Evolutionary conservation across 2,113 vertebrate genomes (phyloP).

Genomic region (Bothrops jararaca): DNA sequence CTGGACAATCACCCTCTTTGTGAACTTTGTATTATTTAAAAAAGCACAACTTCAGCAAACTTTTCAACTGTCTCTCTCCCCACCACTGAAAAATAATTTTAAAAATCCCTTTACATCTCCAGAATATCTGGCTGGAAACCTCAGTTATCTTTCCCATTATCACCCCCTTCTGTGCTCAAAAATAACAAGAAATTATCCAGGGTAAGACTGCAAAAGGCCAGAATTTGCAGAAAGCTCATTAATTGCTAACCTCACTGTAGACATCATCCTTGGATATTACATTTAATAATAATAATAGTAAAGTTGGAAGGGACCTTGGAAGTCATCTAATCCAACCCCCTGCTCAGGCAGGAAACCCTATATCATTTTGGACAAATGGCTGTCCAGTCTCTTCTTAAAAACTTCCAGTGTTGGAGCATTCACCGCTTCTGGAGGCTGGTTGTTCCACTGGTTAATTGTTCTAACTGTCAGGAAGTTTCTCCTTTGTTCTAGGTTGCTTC

Average conservation of each 20-base stretch:
- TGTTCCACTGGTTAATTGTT: no score
- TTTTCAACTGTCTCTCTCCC: background rate
- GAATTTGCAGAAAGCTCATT: background rate
- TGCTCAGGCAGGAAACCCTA: no score
- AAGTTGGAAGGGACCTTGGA: no score
- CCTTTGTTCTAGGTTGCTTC: no score
- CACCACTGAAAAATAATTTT: background rate
- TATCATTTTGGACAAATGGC: no score
- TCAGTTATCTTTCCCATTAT: background rate
- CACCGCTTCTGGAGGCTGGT: no score
- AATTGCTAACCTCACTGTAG: background rate
- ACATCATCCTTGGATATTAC: background rate
- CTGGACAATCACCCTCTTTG: background rate
- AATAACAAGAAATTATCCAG: background rate
- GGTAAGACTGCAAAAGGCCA: no score
- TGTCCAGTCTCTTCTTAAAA: no score
- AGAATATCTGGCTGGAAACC: background rate
- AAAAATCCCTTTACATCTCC: background rate
- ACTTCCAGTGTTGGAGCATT: no score
- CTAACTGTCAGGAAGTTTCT: no score
- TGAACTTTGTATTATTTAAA: background rate
- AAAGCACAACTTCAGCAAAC: background rate
- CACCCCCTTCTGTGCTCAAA: background rate
- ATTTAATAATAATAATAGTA: no score
- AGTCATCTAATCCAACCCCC: no score